phyloP scores from a whole-genome alignment of 2,113 vertebrate genomes.

The Crotophaga sulcirostris region DNA sequence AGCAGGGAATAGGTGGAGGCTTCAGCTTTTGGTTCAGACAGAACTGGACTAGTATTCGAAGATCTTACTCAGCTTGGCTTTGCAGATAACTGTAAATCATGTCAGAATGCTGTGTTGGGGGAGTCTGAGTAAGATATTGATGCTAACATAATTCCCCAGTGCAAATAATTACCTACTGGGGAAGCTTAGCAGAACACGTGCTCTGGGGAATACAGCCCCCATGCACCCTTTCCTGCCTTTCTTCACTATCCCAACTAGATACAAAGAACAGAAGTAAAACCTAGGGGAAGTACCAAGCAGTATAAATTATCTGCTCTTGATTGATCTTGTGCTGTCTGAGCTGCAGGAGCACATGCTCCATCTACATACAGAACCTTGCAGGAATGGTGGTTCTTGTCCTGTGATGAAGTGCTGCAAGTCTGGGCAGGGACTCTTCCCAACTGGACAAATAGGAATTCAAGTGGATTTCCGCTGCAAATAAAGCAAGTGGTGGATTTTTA shows the following conservation, averaged over 20 bases:
- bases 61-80: constrained; percentile 10
- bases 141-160: neutral
- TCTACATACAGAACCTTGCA: neutral
- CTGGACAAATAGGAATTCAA: neutral
- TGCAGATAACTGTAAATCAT: neutral
- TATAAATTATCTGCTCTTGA: neutral
- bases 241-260: neutral
- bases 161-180: neutral
- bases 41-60: neutral
- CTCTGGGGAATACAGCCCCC: neutral
- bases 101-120: neutral
- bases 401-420: neutral
- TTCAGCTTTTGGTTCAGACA: neutral
- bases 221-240: neutral
- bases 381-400: neutral
- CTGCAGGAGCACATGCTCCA: neutral
- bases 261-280: neutral
- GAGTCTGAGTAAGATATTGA: neutral
- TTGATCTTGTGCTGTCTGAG: neutral
- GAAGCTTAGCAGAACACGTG: neutral
- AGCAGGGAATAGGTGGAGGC: constrained; percentile 7
- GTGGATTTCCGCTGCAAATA: neutral
- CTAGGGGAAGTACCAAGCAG: neutral
- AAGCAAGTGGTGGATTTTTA: neutral
- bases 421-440: neutral